A percentile compares a stretch with the other conserved stretches of the same genome.
Evolutionary conservation across 1,140 invertebrate genomes (phyloP).

Genomic region (Brevipalpus yothersi): DNA sequence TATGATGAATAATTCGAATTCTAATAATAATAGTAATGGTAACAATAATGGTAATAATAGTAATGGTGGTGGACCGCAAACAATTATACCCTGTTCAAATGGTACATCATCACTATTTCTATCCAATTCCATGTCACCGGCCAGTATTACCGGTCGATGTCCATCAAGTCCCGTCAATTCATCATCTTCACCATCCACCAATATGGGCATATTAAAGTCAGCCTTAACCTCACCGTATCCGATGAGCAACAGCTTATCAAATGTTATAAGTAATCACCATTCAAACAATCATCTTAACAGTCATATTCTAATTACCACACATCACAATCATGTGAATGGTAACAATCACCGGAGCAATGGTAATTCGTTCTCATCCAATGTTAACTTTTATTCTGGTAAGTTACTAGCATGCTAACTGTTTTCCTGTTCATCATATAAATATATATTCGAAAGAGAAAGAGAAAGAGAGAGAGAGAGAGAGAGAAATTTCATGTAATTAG

Average conservation of each 20-base stretch:
- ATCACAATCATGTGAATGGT: background rate
- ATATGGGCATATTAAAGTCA: background rate
- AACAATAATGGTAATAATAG: background rate
- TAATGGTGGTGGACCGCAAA: no score
- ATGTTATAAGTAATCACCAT: background rate
- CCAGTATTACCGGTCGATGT: background rate
- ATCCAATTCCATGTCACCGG: background rate
- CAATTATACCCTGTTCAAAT: no score
- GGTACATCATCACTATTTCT: background rate
- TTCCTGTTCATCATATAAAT: no score
- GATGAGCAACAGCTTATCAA: background rate
- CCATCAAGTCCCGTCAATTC: background rate
- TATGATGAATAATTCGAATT: background rate
- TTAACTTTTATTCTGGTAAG: no score
- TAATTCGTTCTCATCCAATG: background rate
- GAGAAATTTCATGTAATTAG: no score
- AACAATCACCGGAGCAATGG: background rate
- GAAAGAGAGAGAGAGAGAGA: no score
- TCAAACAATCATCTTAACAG: background rate
- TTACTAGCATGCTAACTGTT: no score
- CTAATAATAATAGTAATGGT: background rate
- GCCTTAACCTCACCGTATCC: background rate
- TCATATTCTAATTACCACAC: background rate
- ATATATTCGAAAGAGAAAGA: no score
- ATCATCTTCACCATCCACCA: background rate